Evolutionary conservation across 2,797 vertebrate genomes (phyloP), one percentile per base, ranked within the genome.

Genomic region (Galago senegalensis): DNA sequence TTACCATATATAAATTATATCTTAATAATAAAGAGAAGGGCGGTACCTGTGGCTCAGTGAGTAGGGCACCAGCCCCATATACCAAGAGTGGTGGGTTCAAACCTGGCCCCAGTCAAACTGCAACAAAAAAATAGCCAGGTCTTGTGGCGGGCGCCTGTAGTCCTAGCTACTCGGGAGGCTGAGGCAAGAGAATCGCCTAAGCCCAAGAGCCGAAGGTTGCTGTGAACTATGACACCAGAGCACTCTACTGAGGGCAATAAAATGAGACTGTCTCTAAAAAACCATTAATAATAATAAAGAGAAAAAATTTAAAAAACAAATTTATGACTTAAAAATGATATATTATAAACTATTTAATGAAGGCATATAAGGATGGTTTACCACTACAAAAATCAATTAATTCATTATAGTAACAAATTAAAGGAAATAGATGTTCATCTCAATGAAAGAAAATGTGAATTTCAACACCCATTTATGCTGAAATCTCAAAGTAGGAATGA

Each of bases 401-500:
- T 79, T 80, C 43, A 95, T 84, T 82, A 69, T 10, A 87, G 8
- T 87, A 81, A 91, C 46, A 90, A 82, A 63, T 70, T 70, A 40
- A 80, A 86, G 29, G 29, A 88, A 27, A 94, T 92, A 93, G 49
- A 94, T 84, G 65, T 16, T 70, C 40, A 87, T 85, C 37, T 89
- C 67, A 92, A 89, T 67, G 13, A 81, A 94, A n/a, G 84, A 85
- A 91, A 56, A 86, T 29, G 2, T 49, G 14, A 94, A 89, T 37
- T 75, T 92, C 63, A 92, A 93, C 34, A 96, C 84, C n/a, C 60
- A 61, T 72, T 92, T 60, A 92, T 31, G 46, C 46, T 79, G 11
- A 90, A 88, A 79, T 89, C 61, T 87, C 77, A 96, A 96, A 91
- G 6, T n/a, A 92, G 53, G 20, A 91, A 87, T 29, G 5, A 25